Conservation (phyloP, 2,113 vertebrate species). For the Hyperoodon ampullatus region DNA sequence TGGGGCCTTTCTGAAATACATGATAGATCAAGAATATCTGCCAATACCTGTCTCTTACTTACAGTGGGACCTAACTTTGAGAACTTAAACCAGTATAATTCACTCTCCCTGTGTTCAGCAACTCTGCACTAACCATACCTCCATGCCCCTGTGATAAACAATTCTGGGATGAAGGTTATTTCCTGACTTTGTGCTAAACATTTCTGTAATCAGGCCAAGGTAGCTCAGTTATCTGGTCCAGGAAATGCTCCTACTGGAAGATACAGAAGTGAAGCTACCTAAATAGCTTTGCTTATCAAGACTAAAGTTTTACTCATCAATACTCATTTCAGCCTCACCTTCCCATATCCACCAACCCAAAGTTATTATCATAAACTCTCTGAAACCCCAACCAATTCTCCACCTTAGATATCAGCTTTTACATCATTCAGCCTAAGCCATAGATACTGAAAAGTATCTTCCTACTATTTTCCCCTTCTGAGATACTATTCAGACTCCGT, state of each 20-base stretch:
- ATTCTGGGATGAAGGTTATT: neutral
- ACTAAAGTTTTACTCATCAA: neutral
- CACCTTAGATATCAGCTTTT: neutral
- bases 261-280: neutral
- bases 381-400: neutral
- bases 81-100: neutral
- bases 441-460: neutral
- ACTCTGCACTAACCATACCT: neutral
- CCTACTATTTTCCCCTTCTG: neutral
- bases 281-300: neutral
- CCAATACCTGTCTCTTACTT: neutral
- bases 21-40: neutral
- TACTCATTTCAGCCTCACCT: neutral
- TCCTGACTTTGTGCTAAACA: neutral
- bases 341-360: neutral
- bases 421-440: neutral
- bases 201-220: neutral
- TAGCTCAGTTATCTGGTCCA: neutral
- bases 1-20: neutral
- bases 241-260: neutral
- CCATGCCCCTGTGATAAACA: neutral
- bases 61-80: neutral
- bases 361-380: neutral
- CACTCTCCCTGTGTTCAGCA: neutral
- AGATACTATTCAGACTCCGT: neutral